Percentiles rank a stretch among this genome's conserved stretches.
Evolutionary conservation across 2,888 invertebrate genomes (phyloP).

Genomic region (Andrena bicolor): DNA sequence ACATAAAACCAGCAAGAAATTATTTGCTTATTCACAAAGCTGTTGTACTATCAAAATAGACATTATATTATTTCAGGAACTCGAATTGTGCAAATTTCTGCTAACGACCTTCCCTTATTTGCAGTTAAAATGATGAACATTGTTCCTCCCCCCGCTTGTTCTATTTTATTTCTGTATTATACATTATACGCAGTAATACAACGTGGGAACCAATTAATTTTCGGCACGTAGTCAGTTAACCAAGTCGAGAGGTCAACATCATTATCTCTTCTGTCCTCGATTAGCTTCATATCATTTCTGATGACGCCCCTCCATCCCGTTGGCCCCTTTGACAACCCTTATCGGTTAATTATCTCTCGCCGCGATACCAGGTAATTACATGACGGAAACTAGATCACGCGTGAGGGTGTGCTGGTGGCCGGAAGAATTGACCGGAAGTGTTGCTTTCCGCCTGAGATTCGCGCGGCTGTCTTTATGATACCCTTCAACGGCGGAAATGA

Average conservation of each 20-base stretch:
- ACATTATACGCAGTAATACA: constrained; percentile 75
- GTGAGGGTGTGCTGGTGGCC: constrained; percentile 39
- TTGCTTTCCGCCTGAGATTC: constrained; percentile 63
- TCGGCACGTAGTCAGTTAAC: not conserved
- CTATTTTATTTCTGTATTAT: constrained; percentile 39
- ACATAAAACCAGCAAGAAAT: not conserved
- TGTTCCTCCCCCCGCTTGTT: no score
- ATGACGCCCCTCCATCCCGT: constrained; percentile 11
- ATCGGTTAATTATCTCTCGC: constrained; percentile 79
- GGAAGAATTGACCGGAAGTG: constrained; percentile 74
- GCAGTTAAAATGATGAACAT: not conserved
- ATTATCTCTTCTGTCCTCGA: constrained; percentile 2
- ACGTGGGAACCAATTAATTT: constrained; percentile 74
- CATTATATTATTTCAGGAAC: not conserved
- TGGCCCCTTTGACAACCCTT: constrained; percentile 25
- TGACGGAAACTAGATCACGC: constrained; percentile 77
- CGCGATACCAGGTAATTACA: constrained; percentile 77
- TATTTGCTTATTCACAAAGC: no score
- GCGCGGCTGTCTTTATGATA: constrained; percentile 34
- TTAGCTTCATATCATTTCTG: constrained; percentile 33
- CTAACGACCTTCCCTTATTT: not conserved
- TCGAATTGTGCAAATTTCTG: not conserved
- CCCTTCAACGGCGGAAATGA: constrained; percentile 29
- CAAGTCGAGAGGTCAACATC: not conserved
- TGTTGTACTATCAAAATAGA: not conserved